phyloP scores from a whole-genome alignment of 2,113 vertebrate genomes.

The Lagopus leucura region DNA sequence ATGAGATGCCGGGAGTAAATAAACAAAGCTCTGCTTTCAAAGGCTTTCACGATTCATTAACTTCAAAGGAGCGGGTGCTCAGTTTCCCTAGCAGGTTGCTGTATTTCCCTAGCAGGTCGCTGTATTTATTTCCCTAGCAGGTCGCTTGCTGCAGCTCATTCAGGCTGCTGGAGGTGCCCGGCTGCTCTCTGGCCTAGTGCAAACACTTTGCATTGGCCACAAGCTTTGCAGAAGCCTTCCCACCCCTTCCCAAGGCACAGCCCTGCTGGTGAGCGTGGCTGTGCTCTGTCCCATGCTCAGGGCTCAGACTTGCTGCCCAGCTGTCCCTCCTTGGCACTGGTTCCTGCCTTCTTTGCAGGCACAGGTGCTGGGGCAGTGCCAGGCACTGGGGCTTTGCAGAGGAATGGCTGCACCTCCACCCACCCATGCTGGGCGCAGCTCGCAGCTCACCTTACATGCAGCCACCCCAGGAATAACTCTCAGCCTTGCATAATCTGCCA shows the following conservation, averaged over 20 bases:
- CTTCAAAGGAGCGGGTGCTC: constrained; percentile 49
- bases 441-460: background rate
- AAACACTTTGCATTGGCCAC: background rate
- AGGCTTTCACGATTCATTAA: constrained; percentile 69
- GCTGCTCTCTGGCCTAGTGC: background rate
- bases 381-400: background rate
- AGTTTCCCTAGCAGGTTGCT: constrained; percentile 47
- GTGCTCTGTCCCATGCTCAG: background rate
- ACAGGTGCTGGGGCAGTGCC: background rate
- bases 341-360: background rate
- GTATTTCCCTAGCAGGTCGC: constrained; percentile 13
- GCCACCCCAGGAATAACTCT: background rate
- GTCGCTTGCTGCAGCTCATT: background rate
- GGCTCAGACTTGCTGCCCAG: background rate
- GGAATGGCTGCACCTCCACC: background rate
- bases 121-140: background rate
- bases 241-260: accelerated
- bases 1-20: constrained; percentile 57
- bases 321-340: accelerated
- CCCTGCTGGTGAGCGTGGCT: background rate
- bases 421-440: background rate
- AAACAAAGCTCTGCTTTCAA: constrained; percentile 72
- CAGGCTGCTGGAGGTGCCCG: background rate
- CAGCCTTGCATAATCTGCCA: background rate
- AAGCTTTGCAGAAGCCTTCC: background rate